phyloP scores from a whole-genome alignment of 2,113 vertebrate species.

The Epinephelus moara region DNA sequence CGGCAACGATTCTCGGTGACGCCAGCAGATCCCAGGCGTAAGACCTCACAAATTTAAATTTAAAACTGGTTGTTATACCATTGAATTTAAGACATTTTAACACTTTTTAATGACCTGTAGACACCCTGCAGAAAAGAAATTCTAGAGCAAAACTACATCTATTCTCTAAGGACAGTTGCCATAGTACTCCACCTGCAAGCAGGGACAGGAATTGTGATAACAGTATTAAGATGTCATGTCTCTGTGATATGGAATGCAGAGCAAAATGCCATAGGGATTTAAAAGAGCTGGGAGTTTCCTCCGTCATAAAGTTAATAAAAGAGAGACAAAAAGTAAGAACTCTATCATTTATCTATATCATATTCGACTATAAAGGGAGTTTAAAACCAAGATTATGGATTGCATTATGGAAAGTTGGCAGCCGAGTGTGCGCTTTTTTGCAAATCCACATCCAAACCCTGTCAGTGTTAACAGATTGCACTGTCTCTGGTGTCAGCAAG shows the following conservation, averaged over 20 bases:
- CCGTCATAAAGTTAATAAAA: background rate
- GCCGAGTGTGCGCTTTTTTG: background rate
- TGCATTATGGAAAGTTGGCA: background rate
- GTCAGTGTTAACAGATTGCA: background rate
- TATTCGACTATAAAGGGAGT: background rate
- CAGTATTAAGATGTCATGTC: background rate
- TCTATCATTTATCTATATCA: background rate
- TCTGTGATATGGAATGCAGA: background rate
- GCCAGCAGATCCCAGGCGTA: too few relatives aligned
- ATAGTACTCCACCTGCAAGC: background rate
- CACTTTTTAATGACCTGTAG: too few relatives aligned
- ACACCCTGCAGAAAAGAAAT: too few relatives aligned
- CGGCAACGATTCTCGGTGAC: too few relatives aligned
- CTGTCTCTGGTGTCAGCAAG: background rate
- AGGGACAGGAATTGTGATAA: background rate
- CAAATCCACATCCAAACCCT: conserved; percentile 1
- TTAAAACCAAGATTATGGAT: background rate
- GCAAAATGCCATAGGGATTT: background rate
- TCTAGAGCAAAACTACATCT: too few relatives aligned
- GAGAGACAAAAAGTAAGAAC: background rate
- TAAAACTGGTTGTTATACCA: too few relatives aligned
- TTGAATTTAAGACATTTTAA: too few relatives aligned
- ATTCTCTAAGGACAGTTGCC: background rate
- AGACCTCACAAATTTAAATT: too few relatives aligned
- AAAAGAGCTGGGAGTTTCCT: background rate